These are phyloP conservation scores for Florisuga fusca DNA, from an alignment of 2,797 vertebrate species.

Conservation along the genomic window DNA sequence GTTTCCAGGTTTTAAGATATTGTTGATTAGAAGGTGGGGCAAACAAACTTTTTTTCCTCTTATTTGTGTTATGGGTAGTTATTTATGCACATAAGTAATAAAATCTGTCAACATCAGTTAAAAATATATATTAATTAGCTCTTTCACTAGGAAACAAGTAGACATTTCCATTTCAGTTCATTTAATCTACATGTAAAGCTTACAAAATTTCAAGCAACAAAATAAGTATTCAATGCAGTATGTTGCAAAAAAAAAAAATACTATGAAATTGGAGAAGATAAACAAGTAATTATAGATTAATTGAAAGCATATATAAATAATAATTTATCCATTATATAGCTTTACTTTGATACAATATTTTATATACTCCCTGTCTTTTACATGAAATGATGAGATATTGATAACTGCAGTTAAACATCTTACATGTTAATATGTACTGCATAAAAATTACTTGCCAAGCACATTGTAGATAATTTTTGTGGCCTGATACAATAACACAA, in stretches of 20 bases:
- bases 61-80: background rate
- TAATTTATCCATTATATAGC: background rate
- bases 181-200: background rate
- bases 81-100: background rate
- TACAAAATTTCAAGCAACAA: background rate
- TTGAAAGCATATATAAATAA: background rate
- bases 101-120: background rate
- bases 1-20: background rate
- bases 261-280: background rate
- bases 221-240: background rate
- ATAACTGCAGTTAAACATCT: background rate
- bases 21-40: background rate
- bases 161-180: background rate
- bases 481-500: background rate
- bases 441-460: conserved; percentile 15
- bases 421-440: background rate
- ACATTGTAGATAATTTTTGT: background rate
- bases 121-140: background rate
- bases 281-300: background rate
- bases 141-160: background rate
- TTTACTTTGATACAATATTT: background rate
- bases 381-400: background rate
- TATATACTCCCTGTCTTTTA: background rate
- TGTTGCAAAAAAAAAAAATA: background rate
- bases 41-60: background rate